Conservation (phyloP, 2,113 vertebrate genomes). For the Vulpes lagopus region DNA sequence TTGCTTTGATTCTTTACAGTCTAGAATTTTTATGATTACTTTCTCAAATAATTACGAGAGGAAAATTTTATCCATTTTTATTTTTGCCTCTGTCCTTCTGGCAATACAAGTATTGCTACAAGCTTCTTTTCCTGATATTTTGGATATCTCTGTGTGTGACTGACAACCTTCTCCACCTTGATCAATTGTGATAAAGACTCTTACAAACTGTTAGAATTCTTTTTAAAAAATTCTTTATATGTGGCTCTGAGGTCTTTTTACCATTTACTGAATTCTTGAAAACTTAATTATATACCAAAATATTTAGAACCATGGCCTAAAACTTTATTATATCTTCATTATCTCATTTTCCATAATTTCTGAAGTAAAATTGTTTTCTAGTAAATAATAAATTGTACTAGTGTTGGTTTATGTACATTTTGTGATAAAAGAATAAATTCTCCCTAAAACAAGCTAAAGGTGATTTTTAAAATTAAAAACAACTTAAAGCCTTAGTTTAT, state of each 20-base stretch:
- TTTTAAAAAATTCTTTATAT: background rate
- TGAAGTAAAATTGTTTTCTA: background rate
- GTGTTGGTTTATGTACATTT: background rate
- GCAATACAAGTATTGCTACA: background rate
- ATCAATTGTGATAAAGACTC: background rate
- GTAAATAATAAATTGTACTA: background rate
- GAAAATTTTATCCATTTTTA: background rate
- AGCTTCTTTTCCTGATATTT: background rate
- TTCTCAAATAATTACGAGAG: background rate
- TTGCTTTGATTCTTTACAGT: background rate
- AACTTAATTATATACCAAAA: background rate
- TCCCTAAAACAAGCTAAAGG: background rate
- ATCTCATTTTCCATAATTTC: background rate
- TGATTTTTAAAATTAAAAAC: background rate
- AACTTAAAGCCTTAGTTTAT: background rate
- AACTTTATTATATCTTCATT: background rate
- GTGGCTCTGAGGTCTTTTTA: background rate
- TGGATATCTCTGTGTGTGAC: background rate
- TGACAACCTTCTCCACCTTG: background rate
- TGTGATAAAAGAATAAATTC: background rate
- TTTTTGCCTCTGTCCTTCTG: background rate
- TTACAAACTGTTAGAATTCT: background rate
- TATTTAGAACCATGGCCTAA: background rate
- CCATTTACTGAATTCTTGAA: background rate
- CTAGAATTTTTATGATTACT: background rate